Evolutionary conservation across 1,140 invertebrate species (phyloP).

Genomic region (Pygmarrhopalites habei): DNA sequence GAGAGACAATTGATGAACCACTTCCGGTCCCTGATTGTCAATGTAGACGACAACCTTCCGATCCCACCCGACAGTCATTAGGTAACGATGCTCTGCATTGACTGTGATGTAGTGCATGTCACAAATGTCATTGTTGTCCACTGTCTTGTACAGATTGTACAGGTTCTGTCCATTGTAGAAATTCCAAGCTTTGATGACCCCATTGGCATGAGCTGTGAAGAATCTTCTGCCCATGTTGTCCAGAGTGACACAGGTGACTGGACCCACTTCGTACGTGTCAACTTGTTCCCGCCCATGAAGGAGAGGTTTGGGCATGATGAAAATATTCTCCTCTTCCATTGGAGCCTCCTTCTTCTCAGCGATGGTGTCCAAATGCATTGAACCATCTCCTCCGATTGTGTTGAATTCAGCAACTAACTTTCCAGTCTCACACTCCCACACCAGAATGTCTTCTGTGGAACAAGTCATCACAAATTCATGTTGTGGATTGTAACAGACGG

Average conservation of each 20-base stretch:
- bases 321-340: constrained; percentile 23
- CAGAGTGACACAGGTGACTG: constrained; percentile 17
- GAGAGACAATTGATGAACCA: background rate
- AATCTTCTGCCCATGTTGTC: constrained; percentile 18
- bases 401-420: constrained; percentile 22
- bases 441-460: constrained; percentile 22
- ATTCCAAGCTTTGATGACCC: constrained; percentile 27
- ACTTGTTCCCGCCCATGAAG: constrained; percentile 19
- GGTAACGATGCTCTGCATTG: constrained; percentile 22
- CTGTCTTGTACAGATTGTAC: constrained; percentile 26
- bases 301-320: constrained; percentile 11
- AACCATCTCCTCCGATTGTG: constrained; percentile 26
- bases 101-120: constrained; percentile 29
- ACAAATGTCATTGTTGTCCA: constrained; percentile 18
- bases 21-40: constrained; percentile 23
- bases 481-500: constrained; percentile 23
- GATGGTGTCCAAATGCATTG: constrained; percentile 30
- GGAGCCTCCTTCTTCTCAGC: constrained; percentile 9
- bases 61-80: constrained; percentile 26
- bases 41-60: constrained; percentile 17
- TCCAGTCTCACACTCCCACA: constrained; percentile 21
- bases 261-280: constrained; percentile 23
- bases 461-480: constrained; percentile 22
- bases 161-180: constrained; percentile 27
- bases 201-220: constrained; percentile 24